Evolutionary conservation across 2,888 invertebrate species (phyloP).

Genomic region (Pristionchus fissidentatus): DNA sequence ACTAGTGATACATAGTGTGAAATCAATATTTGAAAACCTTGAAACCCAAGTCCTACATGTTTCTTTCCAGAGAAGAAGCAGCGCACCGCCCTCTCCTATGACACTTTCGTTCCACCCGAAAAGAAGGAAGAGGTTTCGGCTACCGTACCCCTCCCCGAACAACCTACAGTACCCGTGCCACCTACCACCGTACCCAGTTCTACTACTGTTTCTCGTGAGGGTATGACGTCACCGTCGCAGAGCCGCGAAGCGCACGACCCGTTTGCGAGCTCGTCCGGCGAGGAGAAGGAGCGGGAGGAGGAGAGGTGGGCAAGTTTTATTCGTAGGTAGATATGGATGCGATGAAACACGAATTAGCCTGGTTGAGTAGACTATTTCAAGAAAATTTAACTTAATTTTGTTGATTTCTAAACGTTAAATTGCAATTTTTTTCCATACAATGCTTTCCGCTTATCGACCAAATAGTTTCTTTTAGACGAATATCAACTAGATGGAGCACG

Average conservation of each 20-base stretch:
- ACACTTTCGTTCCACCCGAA: background rate
- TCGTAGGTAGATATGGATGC: too few relatives aligned
- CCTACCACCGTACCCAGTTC: background rate
- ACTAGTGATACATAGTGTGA: too few relatives aligned
- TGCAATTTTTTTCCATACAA: too few relatives aligned
- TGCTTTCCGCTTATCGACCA: too few relatives aligned
- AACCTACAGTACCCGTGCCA: background rate
- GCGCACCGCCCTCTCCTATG: background rate
- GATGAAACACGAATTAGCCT: too few relatives aligned
- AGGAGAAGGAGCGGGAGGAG: conserved; percentile 18
- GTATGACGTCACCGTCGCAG: background rate
- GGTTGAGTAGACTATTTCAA: background rate
- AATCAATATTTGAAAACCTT: background rate
- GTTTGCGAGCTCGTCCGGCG: conserved; percentile 10
- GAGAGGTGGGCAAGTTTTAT: conserved; percentile 3
- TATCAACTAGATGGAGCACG: too few relatives aligned
- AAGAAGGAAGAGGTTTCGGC: background rate
- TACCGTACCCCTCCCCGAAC: conserved; percentile 8
- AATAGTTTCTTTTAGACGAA: too few relatives aligned
- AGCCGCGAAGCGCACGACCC: conserved; percentile 31
- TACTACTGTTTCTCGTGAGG: too few relatives aligned
- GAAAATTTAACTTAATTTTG: too few relatives aligned
- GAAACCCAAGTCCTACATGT: too few relatives aligned
- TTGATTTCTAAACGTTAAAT: too few relatives aligned
- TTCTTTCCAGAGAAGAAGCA: conserved; percentile 8